A percentile compares a stretch with the other conserved stretches of the same genome.
These are phyloP conservation scores for Stichodactyla mertensii DNA, from an alignment of 64 coral and sea anemone species.

Conservation along the genomic window DNA sequence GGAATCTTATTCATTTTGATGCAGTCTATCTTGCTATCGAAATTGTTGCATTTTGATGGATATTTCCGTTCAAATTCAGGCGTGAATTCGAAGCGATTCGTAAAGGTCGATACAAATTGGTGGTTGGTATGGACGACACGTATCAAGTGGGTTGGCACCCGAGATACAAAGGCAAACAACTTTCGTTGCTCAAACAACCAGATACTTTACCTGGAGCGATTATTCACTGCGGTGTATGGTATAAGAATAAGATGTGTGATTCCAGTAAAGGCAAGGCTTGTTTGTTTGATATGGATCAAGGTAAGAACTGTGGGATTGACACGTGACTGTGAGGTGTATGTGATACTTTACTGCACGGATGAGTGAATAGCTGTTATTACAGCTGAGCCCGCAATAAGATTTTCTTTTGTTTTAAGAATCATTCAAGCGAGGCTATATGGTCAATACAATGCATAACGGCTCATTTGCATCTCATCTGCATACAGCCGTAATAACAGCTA, in stretches of 20 bases:
- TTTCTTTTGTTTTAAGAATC: too few relatives aligned
- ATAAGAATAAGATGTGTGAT: slow-evolving; percentile 57
- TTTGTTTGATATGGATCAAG: slow-evolving; percentile 63
- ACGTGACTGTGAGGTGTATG: too few relatives aligned
- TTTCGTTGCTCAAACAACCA: slow-evolving; percentile 22
- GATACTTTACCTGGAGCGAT: slow-evolving; percentile 49
- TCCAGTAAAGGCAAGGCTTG: slow-evolving; percentile 74
- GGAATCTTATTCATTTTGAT: too few relatives aligned
- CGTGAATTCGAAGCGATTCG: slow-evolving; percentile 72
- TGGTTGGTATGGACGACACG: slow-evolving; percentile 84
- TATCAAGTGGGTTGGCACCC: slow-evolving; percentile 76
- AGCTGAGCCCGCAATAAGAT: too few relatives aligned
- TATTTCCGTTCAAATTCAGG: not conserved
- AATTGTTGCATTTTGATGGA: not conserved
- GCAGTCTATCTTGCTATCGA: not conserved
- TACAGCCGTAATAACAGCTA: too few relatives aligned
- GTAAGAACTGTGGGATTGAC: not conserved
- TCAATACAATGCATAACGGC: too few relatives aligned
- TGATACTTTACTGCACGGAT: too few relatives aligned
- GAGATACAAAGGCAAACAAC: slow-evolving; percentile 30
- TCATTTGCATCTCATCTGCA: too few relatives aligned
- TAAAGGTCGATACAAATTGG: slow-evolving; percentile 67
- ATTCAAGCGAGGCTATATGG: too few relatives aligned
- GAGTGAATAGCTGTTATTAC: too few relatives aligned
- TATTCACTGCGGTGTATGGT: slow-evolving; percentile 56